Evolutionary conservation across 2,113 vertebrate genomes (phyloP).

Genomic region (Bagarius yarrelli): DNA sequence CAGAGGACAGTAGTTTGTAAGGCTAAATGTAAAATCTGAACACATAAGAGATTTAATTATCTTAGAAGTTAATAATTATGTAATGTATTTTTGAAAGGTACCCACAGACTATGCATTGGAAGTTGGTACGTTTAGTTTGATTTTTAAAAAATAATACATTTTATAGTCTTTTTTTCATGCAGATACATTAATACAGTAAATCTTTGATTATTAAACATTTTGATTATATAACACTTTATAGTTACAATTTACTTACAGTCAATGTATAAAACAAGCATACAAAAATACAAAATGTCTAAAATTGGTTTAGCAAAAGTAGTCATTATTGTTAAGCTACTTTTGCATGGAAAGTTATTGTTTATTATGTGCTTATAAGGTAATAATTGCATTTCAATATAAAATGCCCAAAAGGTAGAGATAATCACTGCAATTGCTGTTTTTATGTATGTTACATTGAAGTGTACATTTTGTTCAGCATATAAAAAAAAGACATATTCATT

Average conservation of each 20-base stretch:
- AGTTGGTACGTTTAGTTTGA: background rate
- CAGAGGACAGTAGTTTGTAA: background rate
- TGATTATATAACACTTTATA: background rate
- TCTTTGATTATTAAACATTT: background rate
- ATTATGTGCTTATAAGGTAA: conserved; percentile 4
- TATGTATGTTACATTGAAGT: background rate
- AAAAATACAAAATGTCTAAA: background rate
- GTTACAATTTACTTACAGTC: no score
- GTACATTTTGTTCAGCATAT: background rate
- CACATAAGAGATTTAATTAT: conserved; percentile 4
- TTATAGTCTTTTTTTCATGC: background rate
- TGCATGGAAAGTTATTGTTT: background rate
- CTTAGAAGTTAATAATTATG: background rate
- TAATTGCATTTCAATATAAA: conserved; percentile 25
- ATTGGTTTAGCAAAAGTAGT: background rate
- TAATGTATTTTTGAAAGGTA: background rate
- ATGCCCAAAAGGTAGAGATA: background rate
- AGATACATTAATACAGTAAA: background rate
- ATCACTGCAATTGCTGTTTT: background rate
- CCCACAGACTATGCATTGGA: no score
- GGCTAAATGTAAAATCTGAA: conserved; percentile 9
- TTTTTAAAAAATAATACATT: background rate
- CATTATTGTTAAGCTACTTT: background rate
- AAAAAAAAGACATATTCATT: background rate
- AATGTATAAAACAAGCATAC: no score